These are phyloP conservation scores for Stenotaenia linearis DNA, from an alignment of 2,888 invertebrate genomes.

Conservation along the genomic window DNA sequence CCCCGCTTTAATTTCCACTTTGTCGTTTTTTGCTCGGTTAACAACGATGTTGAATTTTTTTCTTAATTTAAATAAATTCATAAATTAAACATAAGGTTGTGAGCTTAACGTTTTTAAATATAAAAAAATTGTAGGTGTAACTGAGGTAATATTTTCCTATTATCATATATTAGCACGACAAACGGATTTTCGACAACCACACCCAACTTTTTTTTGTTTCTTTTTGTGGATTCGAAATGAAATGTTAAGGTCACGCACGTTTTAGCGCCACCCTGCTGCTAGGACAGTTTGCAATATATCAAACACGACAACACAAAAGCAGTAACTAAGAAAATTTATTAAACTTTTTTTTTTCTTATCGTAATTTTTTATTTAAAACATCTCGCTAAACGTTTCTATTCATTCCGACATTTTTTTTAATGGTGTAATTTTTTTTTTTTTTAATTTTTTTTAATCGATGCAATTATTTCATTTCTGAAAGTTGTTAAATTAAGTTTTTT, in stretches of 20 bases:
- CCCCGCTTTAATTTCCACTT: neutral
- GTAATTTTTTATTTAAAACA: neutral
- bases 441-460: too few relatives aligned
- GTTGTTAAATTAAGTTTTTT: too few relatives aligned
- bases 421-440: too few relatives aligned
- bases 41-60: neutral
- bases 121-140: neutral
- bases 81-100: too few relatives aligned
- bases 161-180: neutral
- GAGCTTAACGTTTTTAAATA: neutral
- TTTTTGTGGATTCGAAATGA: neutral
- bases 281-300: neutral
- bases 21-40: neutral
- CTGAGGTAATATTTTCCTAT: neutral
- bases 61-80: neutral
- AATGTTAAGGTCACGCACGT: conserved; percentile 11
- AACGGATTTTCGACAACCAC: neutral
- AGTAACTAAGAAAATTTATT: neutral
- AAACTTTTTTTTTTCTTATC: neutral
- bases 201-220: neutral
- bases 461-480: too few relatives aligned
- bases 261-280: neutral
- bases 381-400: neutral
- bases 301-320: conserved; percentile 15
- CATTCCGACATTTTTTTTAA: neutral